Percentiles rank a stretch among this genome's conserved stretches.
phyloP scores from a whole-genome alignment of 2,888 invertebrate species.

The Ormia ochracea region DNA sequence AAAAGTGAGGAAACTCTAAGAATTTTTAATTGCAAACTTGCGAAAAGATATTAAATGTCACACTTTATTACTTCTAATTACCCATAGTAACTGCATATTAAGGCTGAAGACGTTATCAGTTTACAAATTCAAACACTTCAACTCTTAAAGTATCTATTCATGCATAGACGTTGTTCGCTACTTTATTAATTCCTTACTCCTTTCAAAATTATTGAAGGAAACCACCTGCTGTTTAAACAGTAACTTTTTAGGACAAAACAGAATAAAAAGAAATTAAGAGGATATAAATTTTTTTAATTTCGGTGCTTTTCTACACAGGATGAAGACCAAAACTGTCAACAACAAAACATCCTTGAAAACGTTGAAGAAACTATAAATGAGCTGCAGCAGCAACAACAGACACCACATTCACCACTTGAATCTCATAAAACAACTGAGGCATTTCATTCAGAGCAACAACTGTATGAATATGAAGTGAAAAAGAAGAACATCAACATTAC shows the following conservation, averaged over 20 bases:
- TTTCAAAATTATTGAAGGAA: neutral
- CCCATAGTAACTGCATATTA: too few relatives aligned
- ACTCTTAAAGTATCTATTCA: too few relatives aligned
- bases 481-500: slow-evolving; percentile 23
- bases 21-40: too few relatives aligned
- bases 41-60: too few relatives aligned
- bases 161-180: neutral
- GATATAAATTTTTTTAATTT: slow-evolving; percentile 1
- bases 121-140: too few relatives aligned
- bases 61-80: too few relatives aligned
- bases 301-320: slow-evolving; percentile 27
- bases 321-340: slow-evolving; percentile 9
- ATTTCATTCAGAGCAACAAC: slow-evolving; percentile 49
- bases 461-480: slow-evolving; percentile 44
- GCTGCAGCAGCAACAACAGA: slow-evolving; percentile 36
- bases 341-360: slow-evolving; percentile 38
- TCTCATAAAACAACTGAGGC: slow-evolving; percentile 44
- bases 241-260: neutral
- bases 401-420: neutral
- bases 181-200: neutral
- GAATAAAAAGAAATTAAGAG: slow-evolving; percentile 1
- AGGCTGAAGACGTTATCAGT: too few relatives aligned
- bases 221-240: slow-evolving; percentile 24
- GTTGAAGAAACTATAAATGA: slow-evolving; percentile 49
- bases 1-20: too few relatives aligned